Evolutionary conservation across 2,797 vertebrate species (phyloP).

Genomic region (Poeciliopsis paucimaculata): DNA sequence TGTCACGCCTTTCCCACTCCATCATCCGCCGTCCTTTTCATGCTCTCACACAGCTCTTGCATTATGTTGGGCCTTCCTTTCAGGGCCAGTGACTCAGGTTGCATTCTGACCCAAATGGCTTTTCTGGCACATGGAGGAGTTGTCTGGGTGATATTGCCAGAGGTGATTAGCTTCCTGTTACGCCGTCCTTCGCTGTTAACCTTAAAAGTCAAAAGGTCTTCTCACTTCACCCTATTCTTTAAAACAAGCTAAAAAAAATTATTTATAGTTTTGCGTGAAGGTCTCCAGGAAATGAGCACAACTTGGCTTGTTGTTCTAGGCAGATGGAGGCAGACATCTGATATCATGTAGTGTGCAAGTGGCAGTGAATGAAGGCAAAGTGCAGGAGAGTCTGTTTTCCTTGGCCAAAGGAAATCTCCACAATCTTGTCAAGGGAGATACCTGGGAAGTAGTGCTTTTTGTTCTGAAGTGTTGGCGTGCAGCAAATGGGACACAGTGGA

Average conservation of each 20-base stretch:
- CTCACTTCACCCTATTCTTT: neutral
- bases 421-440: neutral
- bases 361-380: constrained; percentile 28
- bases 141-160: constrained; percentile 25
- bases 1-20: constrained; percentile 8
- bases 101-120: constrained; percentile 53
- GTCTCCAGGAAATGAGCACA: constrained; percentile 37
- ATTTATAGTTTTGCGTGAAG: constrained; percentile 9
- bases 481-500: neutral
- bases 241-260: neutral
- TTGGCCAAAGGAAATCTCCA: constrained; percentile 3
- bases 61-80: constrained; percentile 23
- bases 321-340: constrained; percentile 54
- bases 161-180: constrained; percentile 45
- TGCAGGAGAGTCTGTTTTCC: constrained; percentile 3
- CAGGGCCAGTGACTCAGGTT: constrained; percentile 42
- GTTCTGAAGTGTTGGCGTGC: neutral
- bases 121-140: constrained; percentile 41
- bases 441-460: neutral
- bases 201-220: neutral
- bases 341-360: constrained; percentile 42
- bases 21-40: neutral
- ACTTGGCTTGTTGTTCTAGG: constrained; percentile 43
- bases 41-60: constrained; percentile 31
- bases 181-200: neutral